Conservation (phyloP, 2,113 vertebrate species). For the Alethe castanea region DNA sequence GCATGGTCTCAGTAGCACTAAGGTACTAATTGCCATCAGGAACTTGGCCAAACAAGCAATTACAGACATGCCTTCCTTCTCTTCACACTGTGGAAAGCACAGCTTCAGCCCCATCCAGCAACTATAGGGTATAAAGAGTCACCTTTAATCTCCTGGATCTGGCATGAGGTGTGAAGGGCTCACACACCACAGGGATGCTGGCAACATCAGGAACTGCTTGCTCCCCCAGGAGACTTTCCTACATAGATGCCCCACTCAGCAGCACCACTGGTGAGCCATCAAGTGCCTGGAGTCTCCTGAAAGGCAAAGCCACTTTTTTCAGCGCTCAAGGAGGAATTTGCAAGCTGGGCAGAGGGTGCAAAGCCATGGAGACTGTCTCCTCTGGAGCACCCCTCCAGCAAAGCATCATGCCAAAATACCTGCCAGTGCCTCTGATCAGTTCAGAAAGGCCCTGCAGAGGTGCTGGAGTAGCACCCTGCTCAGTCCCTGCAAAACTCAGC, state of each 20-base stretch:
- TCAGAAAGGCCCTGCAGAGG: background rate
- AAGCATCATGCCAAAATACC: background rate
- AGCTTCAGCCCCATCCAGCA: background rate
- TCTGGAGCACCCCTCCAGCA: background rate
- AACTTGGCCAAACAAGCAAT: background rate
- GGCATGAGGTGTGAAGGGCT: rapidly evolving
- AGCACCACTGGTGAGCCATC: rapidly evolving
- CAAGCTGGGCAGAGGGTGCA: rapidly evolving
- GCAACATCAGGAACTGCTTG: background rate
- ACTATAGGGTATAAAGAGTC: rapidly evolving
- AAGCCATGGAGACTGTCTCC: background rate
- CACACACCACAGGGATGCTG: rapidly evolving
- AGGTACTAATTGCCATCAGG: background rate
- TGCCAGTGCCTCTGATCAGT: background rate
- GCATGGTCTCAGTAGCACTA: background rate
- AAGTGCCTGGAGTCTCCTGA: background rate
- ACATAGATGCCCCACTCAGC: background rate
- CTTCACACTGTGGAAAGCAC: rapidly evolving
- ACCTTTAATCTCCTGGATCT: background rate
- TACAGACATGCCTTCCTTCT: background rate
- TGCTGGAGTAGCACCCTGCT: background rate
- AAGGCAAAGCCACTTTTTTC: background rate
- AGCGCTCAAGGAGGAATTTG: background rate
- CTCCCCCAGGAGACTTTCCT: background rate
- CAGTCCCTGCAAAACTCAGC: background rate